Conservation (phyloP, 1,140 invertebrate genomes). For the Euura lappo region DNA sequence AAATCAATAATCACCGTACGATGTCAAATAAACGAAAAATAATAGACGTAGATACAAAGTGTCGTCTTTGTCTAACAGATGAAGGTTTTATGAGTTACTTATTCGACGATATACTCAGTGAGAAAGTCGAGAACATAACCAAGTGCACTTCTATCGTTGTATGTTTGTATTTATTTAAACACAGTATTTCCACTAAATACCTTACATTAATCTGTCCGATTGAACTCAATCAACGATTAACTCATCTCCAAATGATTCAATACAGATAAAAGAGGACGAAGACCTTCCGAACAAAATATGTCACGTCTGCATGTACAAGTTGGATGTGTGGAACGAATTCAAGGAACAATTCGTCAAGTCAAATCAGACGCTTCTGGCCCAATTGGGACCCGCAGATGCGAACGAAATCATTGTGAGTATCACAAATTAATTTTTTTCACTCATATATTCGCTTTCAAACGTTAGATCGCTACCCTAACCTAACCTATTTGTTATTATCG, state of each 20-base stretch:
- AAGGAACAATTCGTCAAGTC: constrained; percentile 48
- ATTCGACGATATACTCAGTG: constrained; percentile 32
- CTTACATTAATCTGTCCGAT: too few relatives aligned
- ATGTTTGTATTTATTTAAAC: constrained; percentile 25
- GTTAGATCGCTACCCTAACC: too few relatives aligned
- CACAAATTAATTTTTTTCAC: too few relatives aligned
- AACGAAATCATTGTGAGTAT: constrained; percentile 24
- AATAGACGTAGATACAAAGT: constrained; percentile 35
- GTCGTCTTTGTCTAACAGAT: constrained; percentile 48
- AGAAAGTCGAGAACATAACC: constrained; percentile 42
- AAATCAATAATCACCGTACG: constrained; percentile 11
- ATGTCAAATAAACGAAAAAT: constrained; percentile 49
- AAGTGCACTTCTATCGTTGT: constrained; percentile 47
- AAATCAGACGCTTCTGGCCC: constrained; percentile 42
- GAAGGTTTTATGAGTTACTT: constrained; percentile 45
- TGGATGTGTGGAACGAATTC: constrained; percentile 54
- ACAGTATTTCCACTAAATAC: background rate
- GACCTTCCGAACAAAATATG: constrained; percentile 48
- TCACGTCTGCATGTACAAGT: constrained; percentile 53
- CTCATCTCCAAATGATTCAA: background rate
- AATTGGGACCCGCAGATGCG: constrained; percentile 37
- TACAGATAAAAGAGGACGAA: constrained; percentile 44
- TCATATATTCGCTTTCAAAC: too few relatives aligned
- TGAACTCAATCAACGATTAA: background rate
- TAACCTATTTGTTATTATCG: too few relatives aligned